Evolutionary conservation across 2,888 invertebrate genomes (phyloP).

Genomic region (Stictocephala bisonia): DNA sequence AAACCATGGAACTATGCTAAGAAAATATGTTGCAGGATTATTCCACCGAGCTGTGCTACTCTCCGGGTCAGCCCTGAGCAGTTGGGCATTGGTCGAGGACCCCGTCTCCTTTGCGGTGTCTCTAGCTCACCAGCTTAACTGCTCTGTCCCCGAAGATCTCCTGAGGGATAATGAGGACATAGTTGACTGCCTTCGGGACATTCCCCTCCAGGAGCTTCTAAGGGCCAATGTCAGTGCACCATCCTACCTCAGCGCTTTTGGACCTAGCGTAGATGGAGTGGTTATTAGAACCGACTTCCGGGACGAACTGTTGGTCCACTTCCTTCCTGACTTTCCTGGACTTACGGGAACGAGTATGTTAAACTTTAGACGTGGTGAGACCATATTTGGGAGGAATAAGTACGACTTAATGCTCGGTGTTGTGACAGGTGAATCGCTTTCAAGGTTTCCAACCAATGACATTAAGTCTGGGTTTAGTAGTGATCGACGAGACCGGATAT

Average conservation of each 20-base stretch:
- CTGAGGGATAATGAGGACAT: slow-evolving; percentile 85
- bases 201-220: slow-evolving; percentile 78
- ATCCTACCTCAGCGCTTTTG: slow-evolving; percentile 87
- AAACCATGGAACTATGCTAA: not conserved
- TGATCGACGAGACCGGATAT: slow-evolving; percentile 78
- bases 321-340: slow-evolving; percentile 73
- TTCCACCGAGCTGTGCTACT: slow-evolving; percentile 89
- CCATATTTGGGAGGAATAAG: slow-evolving; percentile 69
- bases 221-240: slow-evolving; percentile 82
- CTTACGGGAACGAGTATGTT: slow-evolving; percentile 43
- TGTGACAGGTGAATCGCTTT: slow-evolving; percentile 90
- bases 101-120: slow-evolving; percentile 85
- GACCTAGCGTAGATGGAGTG: slow-evolving; percentile 85
- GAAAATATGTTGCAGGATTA: slow-evolving; percentile 72
- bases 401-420: slow-evolving; percentile 93
- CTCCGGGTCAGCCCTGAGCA: slow-evolving; percentile 88
- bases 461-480: slow-evolving; percentile 68
- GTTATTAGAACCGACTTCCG: slow-evolving; percentile 92
- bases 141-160: slow-evolving; percentile 83
- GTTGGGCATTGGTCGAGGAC: slow-evolving; percentile 91
- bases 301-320: slow-evolving; percentile 80
- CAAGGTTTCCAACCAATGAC: slow-evolving; percentile 65
- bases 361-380: slow-evolving; percentile 68
- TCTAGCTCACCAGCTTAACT: slow-evolving; percentile 84
- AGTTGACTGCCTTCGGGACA: slow-evolving; percentile 85